These are phyloP conservation scores for Epinephelus fuscoguttatus DNA, from an alignment of 2,113 vertebrate genomes.

Conservation along the genomic window DNA sequence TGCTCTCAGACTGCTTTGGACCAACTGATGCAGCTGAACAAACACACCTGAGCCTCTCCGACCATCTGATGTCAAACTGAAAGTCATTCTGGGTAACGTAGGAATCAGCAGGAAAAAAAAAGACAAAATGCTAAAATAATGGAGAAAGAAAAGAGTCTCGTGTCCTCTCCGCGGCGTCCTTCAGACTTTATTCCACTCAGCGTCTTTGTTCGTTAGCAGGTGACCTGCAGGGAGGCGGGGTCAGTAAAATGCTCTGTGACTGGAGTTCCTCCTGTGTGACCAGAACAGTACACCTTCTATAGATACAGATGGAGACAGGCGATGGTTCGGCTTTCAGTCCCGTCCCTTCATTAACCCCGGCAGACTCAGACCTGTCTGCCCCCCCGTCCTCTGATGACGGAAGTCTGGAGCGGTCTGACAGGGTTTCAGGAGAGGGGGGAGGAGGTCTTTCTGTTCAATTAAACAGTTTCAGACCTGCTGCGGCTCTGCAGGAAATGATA, in stretches of 20 bases:
- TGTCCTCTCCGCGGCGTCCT: neutral
- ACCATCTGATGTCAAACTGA: neutral
- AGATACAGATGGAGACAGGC: neutral
- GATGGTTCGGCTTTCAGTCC: neutral
- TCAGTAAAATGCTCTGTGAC: slow-evolving; percentile 10
- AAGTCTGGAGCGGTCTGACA: slow-evolving; percentile 11
- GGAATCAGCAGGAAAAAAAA: neutral
- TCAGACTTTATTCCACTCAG: slow-evolving; percentile 12
- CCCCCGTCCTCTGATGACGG: neutral
- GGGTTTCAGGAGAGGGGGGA: slow-evolving; percentile 44
- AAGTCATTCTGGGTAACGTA: slow-evolving; percentile 23
- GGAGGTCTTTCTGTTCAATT: neutral
- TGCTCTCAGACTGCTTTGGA: neutral
- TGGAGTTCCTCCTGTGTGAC: slow-evolving; percentile 8
- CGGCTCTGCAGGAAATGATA: neutral
- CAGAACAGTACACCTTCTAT: neutral
- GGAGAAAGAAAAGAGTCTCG: neutral
- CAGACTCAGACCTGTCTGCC: slow-evolving; percentile 1
- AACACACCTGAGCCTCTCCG: neutral
- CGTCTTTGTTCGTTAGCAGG: neutral
- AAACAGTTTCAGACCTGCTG: neutral
- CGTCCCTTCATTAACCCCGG: slow-evolving; percentile 58
- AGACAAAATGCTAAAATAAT: neutral
- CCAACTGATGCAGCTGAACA: neutral
- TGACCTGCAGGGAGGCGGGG: slow-evolving; percentile 2